phyloP scores from a whole-genome alignment of 2,888 invertebrate species.

The Gastracanthus pulcherrimus region DNA sequence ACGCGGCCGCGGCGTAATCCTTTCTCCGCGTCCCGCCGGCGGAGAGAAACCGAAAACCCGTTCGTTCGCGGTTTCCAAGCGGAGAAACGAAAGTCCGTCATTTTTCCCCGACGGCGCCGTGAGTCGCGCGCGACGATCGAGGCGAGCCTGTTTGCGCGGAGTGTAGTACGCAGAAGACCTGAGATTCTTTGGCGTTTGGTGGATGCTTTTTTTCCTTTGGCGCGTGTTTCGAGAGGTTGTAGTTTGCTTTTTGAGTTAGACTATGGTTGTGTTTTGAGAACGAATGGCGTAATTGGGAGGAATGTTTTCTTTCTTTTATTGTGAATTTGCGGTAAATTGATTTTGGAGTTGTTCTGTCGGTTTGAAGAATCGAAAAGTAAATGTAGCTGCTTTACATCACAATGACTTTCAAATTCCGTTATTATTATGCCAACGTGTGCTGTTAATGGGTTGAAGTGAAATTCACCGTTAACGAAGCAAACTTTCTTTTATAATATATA shows the following conservation, averaged over 20 bases:
- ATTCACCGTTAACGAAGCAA: constrained; percentile 13
- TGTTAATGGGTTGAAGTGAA: constrained; percentile 29
- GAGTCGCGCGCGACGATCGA: constrained; percentile 14
- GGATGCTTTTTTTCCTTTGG: background rate
- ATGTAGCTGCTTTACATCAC: background rate
- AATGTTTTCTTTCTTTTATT: background rate
- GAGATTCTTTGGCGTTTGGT: background rate
- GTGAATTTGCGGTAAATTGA: background rate
- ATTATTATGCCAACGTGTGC: background rate
- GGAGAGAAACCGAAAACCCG: constrained; percentile 63
- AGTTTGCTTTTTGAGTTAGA: too few species aligned
- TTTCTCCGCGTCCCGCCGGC: constrained; percentile 55
- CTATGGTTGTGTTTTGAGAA: background rate
- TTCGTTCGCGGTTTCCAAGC: constrained; percentile 60
- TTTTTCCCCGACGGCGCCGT: constrained; percentile 16
- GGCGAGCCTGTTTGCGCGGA: too few species aligned
- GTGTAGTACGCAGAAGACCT: background rate
- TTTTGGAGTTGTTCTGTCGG: background rate
- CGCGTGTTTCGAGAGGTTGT: too few species aligned
- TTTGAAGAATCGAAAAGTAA: too few species aligned
- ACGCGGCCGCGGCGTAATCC: constrained; percentile 22
- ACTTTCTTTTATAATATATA: constrained; percentile 9
- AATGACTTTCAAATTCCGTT: background rate
- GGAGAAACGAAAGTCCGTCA: constrained; percentile 63
- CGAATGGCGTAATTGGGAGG: background rate